Conservation (phyloP, 2,888 invertebrate species). For the Dolichomitus sp. region DNA sequence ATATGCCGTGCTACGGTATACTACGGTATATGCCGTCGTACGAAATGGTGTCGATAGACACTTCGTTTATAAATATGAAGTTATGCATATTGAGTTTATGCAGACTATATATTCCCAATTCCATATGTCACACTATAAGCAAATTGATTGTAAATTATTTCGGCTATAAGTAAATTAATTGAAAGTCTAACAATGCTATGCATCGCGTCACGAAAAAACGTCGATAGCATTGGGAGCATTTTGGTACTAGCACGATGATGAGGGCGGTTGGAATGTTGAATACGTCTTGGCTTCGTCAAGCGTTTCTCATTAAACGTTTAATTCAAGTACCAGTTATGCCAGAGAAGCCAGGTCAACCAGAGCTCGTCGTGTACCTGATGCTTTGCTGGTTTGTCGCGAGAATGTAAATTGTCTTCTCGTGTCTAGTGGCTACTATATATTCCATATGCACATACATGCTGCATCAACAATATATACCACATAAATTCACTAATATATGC, state of each 20-base stretch:
- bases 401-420: constrained; percentile 73
- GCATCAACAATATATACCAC: background rate
- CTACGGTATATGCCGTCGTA: no score
- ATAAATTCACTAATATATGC: constrained; percentile 2
- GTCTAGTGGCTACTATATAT: constrained; percentile 17
- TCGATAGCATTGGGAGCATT: constrained; percentile 21
- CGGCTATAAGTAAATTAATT: background rate
- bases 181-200: constrained; percentile 36
- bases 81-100: no score
- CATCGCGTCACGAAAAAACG: constrained; percentile 23
- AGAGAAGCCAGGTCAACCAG: background rate
- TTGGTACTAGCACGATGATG: constrained; percentile 43
- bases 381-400: constrained; percentile 52
- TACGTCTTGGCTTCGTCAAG: constrained; percentile 65
- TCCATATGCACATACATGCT: background rate
- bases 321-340: constrained; percentile 68
- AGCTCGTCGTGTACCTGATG: constrained; percentile 40
- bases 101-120: no score
- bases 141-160: no score
- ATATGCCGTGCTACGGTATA: no score
- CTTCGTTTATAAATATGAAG: no score
- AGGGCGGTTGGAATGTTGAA: constrained; percentile 57
- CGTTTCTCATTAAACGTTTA: constrained; percentile 72
- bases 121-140: no score
- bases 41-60: no score